Conservation (phyloP, 53 echinoderm and acorn worm genomes). For the Holothuria leucospilota region DNA sequence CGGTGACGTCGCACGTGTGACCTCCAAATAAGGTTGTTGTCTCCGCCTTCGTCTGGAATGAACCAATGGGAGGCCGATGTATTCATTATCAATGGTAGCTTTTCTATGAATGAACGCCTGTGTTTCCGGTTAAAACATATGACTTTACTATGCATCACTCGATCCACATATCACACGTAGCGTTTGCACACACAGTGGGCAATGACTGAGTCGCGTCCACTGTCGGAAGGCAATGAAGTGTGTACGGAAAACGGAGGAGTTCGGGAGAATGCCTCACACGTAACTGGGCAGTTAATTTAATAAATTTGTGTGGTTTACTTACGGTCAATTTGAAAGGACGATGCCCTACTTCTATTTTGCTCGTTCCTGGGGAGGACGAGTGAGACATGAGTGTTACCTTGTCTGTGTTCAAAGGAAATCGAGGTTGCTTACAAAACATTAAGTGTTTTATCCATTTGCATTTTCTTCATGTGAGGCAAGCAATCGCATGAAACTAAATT, state of each 20-base stretch:
- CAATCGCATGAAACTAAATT: no score
- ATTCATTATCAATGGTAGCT: constrained; percentile 18
- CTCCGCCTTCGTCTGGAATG: constrained; percentile 1
- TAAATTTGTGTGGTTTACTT: constrained; percentile 44
- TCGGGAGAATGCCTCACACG: background rate
- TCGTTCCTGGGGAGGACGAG: no score
- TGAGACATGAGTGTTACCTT: no score
- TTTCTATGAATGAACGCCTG: constrained; percentile 55
- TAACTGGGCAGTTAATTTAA: constrained; percentile 48
- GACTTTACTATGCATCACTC: constrained; percentile 50
- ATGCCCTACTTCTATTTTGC: background rate
- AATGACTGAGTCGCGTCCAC: no score
- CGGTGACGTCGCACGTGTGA: background rate
- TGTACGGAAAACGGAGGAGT: background rate
- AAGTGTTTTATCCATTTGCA: no score
- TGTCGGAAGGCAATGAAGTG: constrained; percentile 22
- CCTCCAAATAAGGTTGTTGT: constrained; percentile 18
- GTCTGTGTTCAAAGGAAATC: no score
- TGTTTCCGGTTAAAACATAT: constrained; percentile 56
- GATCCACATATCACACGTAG: no score
- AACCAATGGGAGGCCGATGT: constrained; percentile 4
- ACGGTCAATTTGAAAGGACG: constrained; percentile 24
- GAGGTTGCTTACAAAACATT: no score
- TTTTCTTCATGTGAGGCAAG: no score
- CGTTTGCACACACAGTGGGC: no score